Base-by-base conservation (phyloP, 2,888 invertebrate species). In the Cheilosia variabilis region DNA sequence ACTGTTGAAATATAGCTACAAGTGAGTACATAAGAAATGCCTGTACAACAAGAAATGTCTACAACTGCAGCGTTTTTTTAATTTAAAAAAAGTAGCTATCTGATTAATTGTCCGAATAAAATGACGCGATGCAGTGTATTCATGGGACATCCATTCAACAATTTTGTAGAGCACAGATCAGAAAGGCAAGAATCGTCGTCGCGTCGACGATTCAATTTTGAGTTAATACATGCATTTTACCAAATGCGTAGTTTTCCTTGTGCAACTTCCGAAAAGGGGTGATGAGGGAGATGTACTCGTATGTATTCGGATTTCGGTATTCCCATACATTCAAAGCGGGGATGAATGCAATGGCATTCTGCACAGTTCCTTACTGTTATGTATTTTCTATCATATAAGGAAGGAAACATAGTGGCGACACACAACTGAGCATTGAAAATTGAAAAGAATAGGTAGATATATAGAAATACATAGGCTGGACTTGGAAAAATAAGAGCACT, bases 91-190 rank as follows among this genome's bases (percentile, higher is more conserved):
- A 4, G 6, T 1, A 6, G 27, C 19, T 17, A 27, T 53, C 53
- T 53, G 24, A 53, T 66, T 66, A 66, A 53, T 66, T 37, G 41
- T 24, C 41, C 53, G 66, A 66, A 66, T 53, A 41, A 53, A 41
- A 53, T 41, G 19, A 37, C 37, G 65, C 45, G n/a, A 2, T 17
- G 45, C 45, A 17, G 2, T 47, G 17, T 17, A 65, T 13, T 52
- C 37, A 52, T 24, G 37, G 50, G 15, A 17, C 9, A 7, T 17
- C 41, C 41, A 66, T n/a, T 53, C 27, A 24, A 7, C 10, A 10
- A 34, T 10, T 22, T 24, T 34, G 9, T 15, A 65, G 65, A 22
- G 65, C 34, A 53, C 24, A 53, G 24, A 41, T 34, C 2, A 41
- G 17, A 24, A n/a, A 41, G 9, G 19, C n/a, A 4, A 27, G 15